phyloP scores from a whole-genome alignment of 2,797 vertebrate species.

The Ptychobarbus kaznakovi region DNA sequence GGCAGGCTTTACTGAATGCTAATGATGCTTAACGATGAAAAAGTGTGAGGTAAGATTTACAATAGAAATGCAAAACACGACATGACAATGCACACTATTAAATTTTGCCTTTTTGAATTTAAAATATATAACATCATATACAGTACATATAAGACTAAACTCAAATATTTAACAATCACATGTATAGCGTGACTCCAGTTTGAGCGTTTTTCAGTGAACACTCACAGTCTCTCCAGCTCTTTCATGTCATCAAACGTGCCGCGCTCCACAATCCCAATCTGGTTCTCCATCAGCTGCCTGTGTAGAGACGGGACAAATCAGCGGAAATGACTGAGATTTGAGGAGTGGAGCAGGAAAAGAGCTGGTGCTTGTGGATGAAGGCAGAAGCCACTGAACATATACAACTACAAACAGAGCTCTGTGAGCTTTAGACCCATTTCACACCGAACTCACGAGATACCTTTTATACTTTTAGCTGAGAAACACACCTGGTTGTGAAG shows the following conservation, averaged over 20 bases:
- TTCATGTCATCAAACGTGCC: conserved; percentile 98
- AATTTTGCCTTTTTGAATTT: too few relatives aligned
- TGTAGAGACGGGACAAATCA: conserved; percentile 35
- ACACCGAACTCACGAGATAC: neutral
- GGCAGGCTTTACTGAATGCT: neutral
- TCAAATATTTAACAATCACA: neutral
- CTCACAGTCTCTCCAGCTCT: conserved; percentile 98
- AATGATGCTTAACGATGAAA: neutral
- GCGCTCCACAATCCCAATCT: conserved; percentile 90
- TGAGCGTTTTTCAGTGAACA: conserved; percentile 66
- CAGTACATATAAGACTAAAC: neutral
- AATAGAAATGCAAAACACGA: neutral
- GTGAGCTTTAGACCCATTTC: neutral
- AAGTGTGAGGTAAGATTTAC: neutral
- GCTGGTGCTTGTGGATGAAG: conserved; percentile 22
- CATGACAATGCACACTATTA: neutral
- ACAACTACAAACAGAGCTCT: neutral
- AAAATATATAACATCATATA: neutral
- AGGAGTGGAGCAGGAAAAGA: neutral
- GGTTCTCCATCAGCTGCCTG: conserved; percentile 99
- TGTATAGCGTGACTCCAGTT: too few relatives aligned
- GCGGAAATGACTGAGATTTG: conserved; percentile 22
- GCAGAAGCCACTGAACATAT: neutral
- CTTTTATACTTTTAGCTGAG: neutral
- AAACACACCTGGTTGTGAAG: neutral